phyloP scores from a whole-genome alignment of 2,888 invertebrate genomes.

The Hypolimnas misippus region DNA sequence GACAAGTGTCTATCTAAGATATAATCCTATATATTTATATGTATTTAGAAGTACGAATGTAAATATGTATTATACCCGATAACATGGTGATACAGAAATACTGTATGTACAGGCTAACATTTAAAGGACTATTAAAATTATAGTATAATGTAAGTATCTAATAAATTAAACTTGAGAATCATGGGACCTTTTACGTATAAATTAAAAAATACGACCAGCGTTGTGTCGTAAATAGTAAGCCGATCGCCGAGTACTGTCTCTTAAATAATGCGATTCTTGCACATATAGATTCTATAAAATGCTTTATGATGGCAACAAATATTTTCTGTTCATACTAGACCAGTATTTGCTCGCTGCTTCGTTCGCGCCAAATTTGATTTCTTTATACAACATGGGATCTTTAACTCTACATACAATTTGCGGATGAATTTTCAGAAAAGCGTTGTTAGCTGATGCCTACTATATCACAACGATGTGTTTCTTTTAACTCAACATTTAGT shows the following conservation, averaged over 20 bases:
- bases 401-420: too few relatives aligned
- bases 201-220: constrained; percentile 48
- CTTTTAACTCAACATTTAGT: too few relatives aligned
- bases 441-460: too few relatives aligned
- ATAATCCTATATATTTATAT: too few relatives aligned
- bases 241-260: constrained; percentile 53
- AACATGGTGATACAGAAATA: neutral
- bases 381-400: too few relatives aligned
- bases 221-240: constrained; percentile 54
- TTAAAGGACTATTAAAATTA: constrained; percentile 3
- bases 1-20: neutral
- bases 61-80: too few relatives aligned
- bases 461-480: too few relatives aligned
- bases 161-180: constrained; percentile 2
- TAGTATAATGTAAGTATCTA: neutral
- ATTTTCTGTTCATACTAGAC: too few relatives aligned
- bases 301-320: constrained; percentile 67
- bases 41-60: too few relatives aligned
- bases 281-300: constrained; percentile 50
- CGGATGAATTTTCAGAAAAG: too few relatives aligned
- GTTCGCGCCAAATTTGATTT: too few relatives aligned
- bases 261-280: constrained; percentile 47
- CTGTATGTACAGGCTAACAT: neutral
- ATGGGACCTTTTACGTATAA: constrained; percentile 14
- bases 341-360: too few relatives aligned